Evolutionary conservation across 2,797 vertebrate genomes (phyloP).

Genomic region (Enteromius unitaeniatus): DNA sequence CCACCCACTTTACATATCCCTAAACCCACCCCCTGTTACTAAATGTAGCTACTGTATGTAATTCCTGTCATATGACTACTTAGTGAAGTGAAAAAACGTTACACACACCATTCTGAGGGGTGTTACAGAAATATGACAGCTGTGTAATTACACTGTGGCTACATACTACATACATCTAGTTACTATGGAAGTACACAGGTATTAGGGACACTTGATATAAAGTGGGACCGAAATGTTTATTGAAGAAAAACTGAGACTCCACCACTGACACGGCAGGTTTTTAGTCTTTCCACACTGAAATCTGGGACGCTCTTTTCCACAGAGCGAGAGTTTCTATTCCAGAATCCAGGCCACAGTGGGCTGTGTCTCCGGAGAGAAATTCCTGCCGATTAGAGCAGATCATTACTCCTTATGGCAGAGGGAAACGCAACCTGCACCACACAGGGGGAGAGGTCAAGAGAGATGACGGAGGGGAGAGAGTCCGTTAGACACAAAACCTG

Average conservation of each 20-base stretch:
- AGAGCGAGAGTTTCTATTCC: conserved; percentile 53
- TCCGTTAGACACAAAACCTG: conserved; percentile 36
- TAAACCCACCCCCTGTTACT: no score
- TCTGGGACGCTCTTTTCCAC: conserved; percentile 32
- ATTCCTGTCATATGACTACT: no score
- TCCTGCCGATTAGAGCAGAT: conserved; percentile 61
- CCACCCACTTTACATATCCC: no score
- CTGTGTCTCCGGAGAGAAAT: conserved; percentile 53
- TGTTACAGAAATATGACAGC: no score
- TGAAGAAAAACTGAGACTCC: neutral
- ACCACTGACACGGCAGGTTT: neutral
- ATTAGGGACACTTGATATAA: no score
- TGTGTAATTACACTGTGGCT: no score
- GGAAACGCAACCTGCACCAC: conserved; percentile 36
- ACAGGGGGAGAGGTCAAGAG: conserved; percentile 47
- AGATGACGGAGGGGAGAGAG: conserved; percentile 22
- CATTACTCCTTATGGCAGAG: conserved; percentile 59
- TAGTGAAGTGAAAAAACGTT: no score
- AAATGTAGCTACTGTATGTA: no score
- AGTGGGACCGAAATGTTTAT: neutral
- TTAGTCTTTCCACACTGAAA: conserved; percentile 14
- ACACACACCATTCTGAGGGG: no score
- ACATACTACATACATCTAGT: no score
- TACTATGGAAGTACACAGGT: no score
- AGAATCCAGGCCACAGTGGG: conserved; percentile 34